phyloP scores from a whole-genome alignment of 2,888 invertebrate species.

The Tenthredo livida region DNA sequence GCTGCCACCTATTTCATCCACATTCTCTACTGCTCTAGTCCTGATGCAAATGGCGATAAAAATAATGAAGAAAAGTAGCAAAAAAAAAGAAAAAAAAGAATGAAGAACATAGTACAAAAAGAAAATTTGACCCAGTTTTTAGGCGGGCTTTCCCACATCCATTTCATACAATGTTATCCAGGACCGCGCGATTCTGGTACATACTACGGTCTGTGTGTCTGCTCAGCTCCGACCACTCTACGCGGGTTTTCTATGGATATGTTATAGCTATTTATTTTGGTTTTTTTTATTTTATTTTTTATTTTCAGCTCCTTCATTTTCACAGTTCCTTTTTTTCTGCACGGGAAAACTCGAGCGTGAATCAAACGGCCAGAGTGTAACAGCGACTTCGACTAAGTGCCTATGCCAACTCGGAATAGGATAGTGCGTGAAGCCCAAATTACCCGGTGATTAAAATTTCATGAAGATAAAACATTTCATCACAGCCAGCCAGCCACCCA shows the following conservation, averaged over 20 bases:
- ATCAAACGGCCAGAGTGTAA: not conserved
- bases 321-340: not conserved
- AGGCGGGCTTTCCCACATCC: constrained; percentile 50
- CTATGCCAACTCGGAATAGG: not conserved
- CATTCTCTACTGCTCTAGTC: not conserved
- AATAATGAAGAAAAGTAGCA: not conserved
- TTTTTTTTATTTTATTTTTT: too few species aligned
- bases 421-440: not conserved
- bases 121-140: constrained; percentile 51
- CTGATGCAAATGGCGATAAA: not conserved
- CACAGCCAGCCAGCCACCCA: not conserved
- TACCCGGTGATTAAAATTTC: constrained; percentile 15
- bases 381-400: not conserved
- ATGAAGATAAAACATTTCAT: not conserved
- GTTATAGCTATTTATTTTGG: not conserved
- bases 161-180: constrained; percentile 26
- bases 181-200: not conserved
- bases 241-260: not conserved
- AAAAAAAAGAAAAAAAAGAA: constrained; percentile 38
- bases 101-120: constrained; percentile 37
- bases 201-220: not conserved
- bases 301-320: not conserved
- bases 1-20: not conserved
- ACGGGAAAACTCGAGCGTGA: not conserved
- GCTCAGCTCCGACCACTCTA: not conserved